Evolutionary conservation across 2,888 invertebrate genomes (phyloP).

Genomic region (Lasioglossum marginatum): DNA sequence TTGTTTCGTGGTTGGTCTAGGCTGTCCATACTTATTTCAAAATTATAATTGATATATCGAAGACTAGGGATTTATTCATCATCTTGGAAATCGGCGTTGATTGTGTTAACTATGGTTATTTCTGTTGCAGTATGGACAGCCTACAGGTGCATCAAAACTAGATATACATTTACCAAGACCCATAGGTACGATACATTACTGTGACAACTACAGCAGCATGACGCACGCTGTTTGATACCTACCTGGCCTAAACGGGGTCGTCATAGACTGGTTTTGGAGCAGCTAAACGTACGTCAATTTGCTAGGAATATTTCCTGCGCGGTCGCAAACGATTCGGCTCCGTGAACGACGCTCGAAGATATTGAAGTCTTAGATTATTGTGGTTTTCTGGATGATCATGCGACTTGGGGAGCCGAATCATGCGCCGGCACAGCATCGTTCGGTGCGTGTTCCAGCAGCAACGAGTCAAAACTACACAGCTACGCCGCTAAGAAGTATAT

Average conservation of each 20-base stretch:
- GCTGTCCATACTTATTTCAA: constrained; percentile 32
- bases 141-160: constrained; percentile 47
- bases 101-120: neutral
- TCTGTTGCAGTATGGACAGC: constrained; percentile 41
- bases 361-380: neutral
- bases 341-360: neutral
- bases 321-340: constrained; percentile 30
- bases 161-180: constrained; percentile 59
- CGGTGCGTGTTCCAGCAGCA: constrained; percentile 46
- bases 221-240: constrained; percentile 46
- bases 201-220: constrained; percentile 50
- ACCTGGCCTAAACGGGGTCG: neutral
- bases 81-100: neutral
- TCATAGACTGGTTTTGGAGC: neutral
- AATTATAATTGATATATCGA: neutral
- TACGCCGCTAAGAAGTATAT: constrained; percentile 54
- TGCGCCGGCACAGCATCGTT: constrained; percentile 43
- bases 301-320: constrained; percentile 31
- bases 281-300: constrained; percentile 45
- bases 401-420: constrained; percentile 38
- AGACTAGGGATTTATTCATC: neutral
- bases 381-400: neutral
- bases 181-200: constrained; percentile 48
- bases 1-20: constrained; percentile 37
- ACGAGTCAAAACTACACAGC: constrained; percentile 49